These are phyloP conservation scores for Gallinago undulata DNA, from an alignment of 2,113 vertebrate genomes.

Conservation along the genomic window DNA sequence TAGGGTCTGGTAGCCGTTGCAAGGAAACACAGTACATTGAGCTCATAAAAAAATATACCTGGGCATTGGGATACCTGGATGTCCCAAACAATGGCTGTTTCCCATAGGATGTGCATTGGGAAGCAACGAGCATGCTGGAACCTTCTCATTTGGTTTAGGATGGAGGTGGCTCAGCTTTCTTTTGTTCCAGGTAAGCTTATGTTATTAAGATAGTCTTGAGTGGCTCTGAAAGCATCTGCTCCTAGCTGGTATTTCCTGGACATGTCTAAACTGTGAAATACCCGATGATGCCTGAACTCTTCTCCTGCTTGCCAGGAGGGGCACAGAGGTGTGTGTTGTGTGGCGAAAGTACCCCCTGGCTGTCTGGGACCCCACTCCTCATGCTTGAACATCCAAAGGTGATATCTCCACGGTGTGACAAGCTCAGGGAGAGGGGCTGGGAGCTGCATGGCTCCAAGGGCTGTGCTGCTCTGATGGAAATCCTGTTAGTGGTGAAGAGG, in stretches of 20 bases:
- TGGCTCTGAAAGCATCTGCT: constrained; percentile 21
- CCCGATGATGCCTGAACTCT: not conserved
- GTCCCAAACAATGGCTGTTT: not conserved
- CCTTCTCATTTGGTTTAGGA: not conserved
- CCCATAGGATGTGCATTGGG: not conserved
- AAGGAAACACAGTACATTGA: not conserved
- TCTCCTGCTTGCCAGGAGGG: not conserved
- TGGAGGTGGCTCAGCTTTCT: not conserved
- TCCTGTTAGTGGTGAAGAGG: constrained; percentile 12
- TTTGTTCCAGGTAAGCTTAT: not conserved
- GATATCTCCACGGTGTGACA: not conserved
- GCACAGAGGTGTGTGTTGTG: not conserved
- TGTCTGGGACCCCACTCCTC: not conserved
- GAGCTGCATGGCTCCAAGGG: not conserved
- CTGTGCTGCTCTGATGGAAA: constrained; percentile 7
- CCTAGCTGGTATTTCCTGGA: constrained; percentile 16
- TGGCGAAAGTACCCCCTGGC: not conserved
- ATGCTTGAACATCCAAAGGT: not conserved
- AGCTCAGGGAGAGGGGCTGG: not conserved
- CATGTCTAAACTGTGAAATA: not conserved
- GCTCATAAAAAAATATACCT: not conserved
- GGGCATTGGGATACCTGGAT: not conserved
- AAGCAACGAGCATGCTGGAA: not conserved
- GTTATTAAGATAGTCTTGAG: not conserved
- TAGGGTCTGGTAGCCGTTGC: not conserved